Evolutionary conservation across 2,113 vertebrate species (phyloP).

Genomic region (Psettodes erumei): DNA sequence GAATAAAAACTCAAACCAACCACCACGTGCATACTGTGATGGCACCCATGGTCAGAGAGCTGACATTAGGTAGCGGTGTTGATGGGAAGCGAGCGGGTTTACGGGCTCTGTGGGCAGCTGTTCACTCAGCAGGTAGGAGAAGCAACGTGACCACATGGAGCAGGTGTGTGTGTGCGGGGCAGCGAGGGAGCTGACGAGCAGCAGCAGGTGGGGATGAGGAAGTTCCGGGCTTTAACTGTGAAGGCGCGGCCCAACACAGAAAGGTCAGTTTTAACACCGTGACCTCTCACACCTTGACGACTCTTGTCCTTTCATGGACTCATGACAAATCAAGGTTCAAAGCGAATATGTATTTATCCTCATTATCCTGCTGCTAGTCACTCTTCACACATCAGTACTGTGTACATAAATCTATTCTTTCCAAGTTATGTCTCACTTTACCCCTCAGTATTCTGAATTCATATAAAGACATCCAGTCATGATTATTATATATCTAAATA

Average conservation of each 20-base stretch:
- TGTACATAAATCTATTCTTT: not conserved
- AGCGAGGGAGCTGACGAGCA: slow-evolving; percentile 79
- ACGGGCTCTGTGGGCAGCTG: slow-evolving; percentile 58
- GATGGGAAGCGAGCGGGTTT: slow-evolving; percentile 38
- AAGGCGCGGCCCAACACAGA: slow-evolving; percentile 19
- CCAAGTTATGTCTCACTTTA: not conserved
- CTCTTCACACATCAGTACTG: not conserved
- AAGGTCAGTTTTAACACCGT: slow-evolving; percentile 25
- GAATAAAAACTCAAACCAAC: slow-evolving; percentile 18
- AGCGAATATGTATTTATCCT: slow-evolving; percentile 20
- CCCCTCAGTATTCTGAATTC: not conserved
- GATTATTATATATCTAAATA: not conserved
- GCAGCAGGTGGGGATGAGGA: slow-evolving; percentile 84
- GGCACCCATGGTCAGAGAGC: not conserved
- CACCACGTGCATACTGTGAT: not conserved
- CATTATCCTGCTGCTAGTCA: not conserved
- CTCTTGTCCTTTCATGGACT: slow-evolving; percentile 20
- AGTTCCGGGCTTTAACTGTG: slow-evolving; percentile 21
- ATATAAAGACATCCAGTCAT: not conserved
- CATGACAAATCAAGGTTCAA: slow-evolving; percentile 33
- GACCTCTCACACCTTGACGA: slow-evolving; percentile 4
- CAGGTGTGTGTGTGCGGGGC: slow-evolving; percentile 46
- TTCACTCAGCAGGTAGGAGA: slow-evolving; percentile 63
- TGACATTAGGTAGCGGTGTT: slow-evolving; percentile 12
- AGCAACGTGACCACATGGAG: slow-evolving; percentile 39